These are phyloP conservation scores for Belonocnema kinseyi DNA, from an alignment of 1,140 invertebrate genomes.

Conservation along the genomic window DNA sequence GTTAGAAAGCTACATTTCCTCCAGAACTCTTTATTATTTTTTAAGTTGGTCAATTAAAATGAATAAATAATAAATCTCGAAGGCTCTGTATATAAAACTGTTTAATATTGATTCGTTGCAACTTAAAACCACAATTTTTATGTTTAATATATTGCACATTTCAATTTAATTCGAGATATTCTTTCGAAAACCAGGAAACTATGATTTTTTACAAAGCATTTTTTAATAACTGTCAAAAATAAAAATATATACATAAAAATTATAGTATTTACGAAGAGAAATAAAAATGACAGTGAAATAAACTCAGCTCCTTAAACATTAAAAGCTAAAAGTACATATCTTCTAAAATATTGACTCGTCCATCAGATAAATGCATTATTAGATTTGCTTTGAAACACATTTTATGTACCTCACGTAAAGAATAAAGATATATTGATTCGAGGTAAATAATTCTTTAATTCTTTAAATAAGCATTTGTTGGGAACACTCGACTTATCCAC, in stretches of 20 bases:
- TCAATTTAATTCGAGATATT: no score
- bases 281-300: no score
- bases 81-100: no score
- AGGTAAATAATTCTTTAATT: conserved; percentile 24
- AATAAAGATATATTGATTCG: conserved; percentile 11
- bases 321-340: background rate
- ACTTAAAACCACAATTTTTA: no score
- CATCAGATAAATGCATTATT: conserved; percentile 17
- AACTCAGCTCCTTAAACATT: no score
- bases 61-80: no score
- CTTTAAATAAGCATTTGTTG: conserved; percentile 12
- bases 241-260: background rate
- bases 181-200: no score
- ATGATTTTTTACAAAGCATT: no score
- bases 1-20: background rate
- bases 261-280: background rate
- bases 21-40: background rate
- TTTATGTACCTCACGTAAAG: conserved; percentile 7
- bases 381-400: conserved; percentile 22
- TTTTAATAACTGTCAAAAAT: background rate
- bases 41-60: background rate
- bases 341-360: conserved; percentile 18
- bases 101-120: no score
- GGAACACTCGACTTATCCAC: conserved; percentile 11
- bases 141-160: no score